Percentiles rank a stretch among this genome's conserved stretches.
These are phyloP conservation scores for Ctenoplectra terminalis DNA, from an alignment of 1,140 invertebrate genomes.

Conservation along the genomic window DNA sequence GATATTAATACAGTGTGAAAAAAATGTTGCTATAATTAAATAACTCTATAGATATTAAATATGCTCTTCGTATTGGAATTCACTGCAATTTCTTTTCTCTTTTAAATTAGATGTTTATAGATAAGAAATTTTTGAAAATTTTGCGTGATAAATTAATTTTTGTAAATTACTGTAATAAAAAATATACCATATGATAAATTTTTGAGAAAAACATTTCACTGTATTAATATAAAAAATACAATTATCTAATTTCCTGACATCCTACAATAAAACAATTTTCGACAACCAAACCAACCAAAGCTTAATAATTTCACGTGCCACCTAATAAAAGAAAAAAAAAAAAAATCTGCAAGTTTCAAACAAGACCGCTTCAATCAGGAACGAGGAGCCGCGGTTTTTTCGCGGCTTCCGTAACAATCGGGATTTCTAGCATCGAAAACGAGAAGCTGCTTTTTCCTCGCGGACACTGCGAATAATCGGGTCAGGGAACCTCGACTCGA, in stretches of 20 bases:
- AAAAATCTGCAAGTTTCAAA: constrained; percentile 4
- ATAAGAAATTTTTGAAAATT: too few species aligned
- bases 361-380: not conserved
- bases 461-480: constrained; percentile 25
- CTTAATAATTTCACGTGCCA: not conserved
- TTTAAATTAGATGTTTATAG: too few species aligned
- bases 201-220: too few species aligned
- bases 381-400: not conserved
- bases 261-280: not conserved
- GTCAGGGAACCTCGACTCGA: not conserved
- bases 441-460: constrained; percentile 7
- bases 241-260: not conserved
- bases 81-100: too few species aligned
- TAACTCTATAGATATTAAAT: too few species aligned
- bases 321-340: not conserved
- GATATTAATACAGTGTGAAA: too few species aligned
- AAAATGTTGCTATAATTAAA: too few species aligned
- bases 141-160: too few species aligned
- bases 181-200: too few species aligned
- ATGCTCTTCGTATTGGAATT: too few species aligned
- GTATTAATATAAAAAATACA: not conserved
- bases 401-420: constrained; percentile 4
- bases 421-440: not conserved
- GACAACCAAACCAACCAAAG: too few species aligned
- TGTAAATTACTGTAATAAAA: too few species aligned